phyloP scores from a whole-genome alignment of 2,113 vertebrate genomes.

The Eleginops maclovinus region DNA sequence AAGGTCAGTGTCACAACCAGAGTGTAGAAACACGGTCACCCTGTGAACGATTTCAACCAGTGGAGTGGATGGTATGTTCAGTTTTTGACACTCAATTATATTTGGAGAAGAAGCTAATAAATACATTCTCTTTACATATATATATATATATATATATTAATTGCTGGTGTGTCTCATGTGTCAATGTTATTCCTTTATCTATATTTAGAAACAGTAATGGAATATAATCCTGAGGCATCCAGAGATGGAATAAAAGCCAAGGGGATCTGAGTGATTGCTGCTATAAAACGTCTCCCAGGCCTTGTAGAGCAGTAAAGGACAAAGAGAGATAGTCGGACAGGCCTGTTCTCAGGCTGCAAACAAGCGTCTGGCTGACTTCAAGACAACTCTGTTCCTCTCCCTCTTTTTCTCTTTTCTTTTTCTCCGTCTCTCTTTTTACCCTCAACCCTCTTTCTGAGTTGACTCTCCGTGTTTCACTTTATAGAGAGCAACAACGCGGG shows the following conservation, averaged over 20 bases:
- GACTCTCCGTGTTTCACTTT: constrained; percentile 25
- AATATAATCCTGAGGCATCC: constrained; percentile 71
- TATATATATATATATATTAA: constrained; percentile 27
- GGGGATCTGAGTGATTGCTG: constrained; percentile 75
- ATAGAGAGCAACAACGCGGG: constrained; percentile 34
- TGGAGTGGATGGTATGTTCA: not conserved
- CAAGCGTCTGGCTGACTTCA: constrained; percentile 76
- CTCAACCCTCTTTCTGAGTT: constrained; percentile 8
- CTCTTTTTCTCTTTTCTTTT: constrained; percentile 25
- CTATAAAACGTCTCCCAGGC: constrained; percentile 78
- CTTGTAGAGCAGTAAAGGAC: constrained; percentile 78
- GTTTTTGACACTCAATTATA: not conserved
- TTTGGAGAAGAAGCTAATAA: not conserved
- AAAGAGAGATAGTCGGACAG: constrained; percentile 70
- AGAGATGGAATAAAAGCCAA: constrained; percentile 77
- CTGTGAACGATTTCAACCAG: not conserved
- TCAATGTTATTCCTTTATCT: constrained; percentile 47
- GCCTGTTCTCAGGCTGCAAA: constrained; percentile 74
- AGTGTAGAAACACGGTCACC: constrained; percentile 14
- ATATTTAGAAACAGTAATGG: constrained; percentile 70
- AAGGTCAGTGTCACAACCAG: constrained; percentile 45
- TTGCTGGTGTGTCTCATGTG: constrained; percentile 38
- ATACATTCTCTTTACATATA: not conserved
- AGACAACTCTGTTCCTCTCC: constrained; percentile 50
- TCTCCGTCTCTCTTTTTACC: constrained; percentile 13